Evolutionary conservation across 1,140 invertebrate genomes (phyloP), one percentile per base, ranked within the genome.

Genomic region (Neodiprion pinetum): DNA sequence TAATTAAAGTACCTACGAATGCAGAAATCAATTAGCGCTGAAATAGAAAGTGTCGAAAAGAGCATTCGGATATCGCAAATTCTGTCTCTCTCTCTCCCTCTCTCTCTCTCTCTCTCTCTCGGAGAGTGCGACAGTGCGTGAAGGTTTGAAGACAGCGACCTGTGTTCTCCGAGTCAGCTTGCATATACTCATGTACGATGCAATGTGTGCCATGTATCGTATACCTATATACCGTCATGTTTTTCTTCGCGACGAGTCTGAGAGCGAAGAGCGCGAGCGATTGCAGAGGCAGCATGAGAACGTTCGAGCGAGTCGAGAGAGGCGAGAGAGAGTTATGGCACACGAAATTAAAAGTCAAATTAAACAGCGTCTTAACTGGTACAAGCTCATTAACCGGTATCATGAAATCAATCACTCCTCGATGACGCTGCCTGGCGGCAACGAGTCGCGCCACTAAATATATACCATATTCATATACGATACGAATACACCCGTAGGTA

Each of bases 321-420:
- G 61, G 61, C 12, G 21, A 23, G 68, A 23, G 47, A 47, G 21
- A 47, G 68, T 47, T 23, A 69, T 10, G 68, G 68, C 68, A 11
- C 11, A 69, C 21, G 47, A 69, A 69, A 69, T 76, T 76, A 61
- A 70, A 72, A 73, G 72, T 76, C 75, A 76, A 76, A 76, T 76
- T 40, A 61, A 76, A 73, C 21, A 21, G 53, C 40, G 47, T 47
- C 23, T 48, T 23, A 72, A 48, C 75, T 8, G 28, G 48, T 47
- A 69, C 68, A 69, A 40, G 47, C 75, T 76, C 75, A 73, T 76
- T 76, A 76, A 70, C 70, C 71, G 71, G 66, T 76, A 76, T 76
- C 75, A 49, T 53, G 67, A 72, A 76, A 76, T 73, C 75, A 76
- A 76, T 76, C 75, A 76, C 75, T 49, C 48, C 74, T 21, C 47